Percentiles rank a stretch among this genome's conserved stretches.
These are phyloP conservation scores for Campylomormyrus numenius DNA, from an alignment of 2,113 vertebrate genomes.

Conservation along the genomic window DNA sequence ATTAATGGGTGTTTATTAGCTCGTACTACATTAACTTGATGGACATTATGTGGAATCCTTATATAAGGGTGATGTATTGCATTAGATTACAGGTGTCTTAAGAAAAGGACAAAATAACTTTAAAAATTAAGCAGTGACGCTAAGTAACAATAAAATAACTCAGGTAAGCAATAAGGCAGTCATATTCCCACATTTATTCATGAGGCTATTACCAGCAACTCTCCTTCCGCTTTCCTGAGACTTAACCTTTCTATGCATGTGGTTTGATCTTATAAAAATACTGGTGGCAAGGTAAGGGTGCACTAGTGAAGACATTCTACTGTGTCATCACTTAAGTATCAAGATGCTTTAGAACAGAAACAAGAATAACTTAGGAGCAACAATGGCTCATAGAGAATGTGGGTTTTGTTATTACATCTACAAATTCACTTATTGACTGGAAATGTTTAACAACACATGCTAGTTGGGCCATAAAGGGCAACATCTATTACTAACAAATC, in stretches of 20 bases:
- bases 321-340: not conserved
- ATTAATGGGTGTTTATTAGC: not conserved
- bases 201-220: not conserved
- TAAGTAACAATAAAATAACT: not conserved
- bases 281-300: not conserved
- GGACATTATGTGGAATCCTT: not conserved
- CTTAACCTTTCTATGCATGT: not conserved
- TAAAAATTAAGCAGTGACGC: not conserved
- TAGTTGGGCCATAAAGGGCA: not conserved
- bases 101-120: not conserved
- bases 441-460: not conserved
- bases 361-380: not conserved
- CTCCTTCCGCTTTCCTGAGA: not conserved
- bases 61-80: not conserved
- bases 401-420: not conserved
- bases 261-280: not conserved
- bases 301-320: not conserved
- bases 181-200: not conserved
- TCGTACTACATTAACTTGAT: not conserved
- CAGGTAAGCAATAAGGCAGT: not conserved
- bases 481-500: not conserved
- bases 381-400: no score
- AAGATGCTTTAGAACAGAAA: not conserved
- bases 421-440: not conserved
- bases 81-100: not conserved